Percentiles rank a stretch among this genome's conserved stretches.
These are phyloP conservation scores for Cremastinae sp. DNA, from an alignment of 2,888 invertebrate species.

Conservation along the genomic window DNA sequence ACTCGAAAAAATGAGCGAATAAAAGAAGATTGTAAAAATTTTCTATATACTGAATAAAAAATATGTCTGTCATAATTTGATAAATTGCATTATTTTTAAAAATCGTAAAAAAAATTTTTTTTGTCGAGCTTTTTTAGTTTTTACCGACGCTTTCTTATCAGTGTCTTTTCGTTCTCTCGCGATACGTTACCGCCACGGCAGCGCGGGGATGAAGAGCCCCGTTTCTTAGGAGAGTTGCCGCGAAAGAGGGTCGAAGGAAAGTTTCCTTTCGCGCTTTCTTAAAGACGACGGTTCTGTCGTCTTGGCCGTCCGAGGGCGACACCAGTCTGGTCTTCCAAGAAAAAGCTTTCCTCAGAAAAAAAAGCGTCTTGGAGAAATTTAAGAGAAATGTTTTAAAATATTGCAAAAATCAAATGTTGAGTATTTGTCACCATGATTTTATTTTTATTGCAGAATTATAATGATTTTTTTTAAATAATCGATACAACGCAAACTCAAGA, in stretches of 20 bases:
- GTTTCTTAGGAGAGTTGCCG: constrained; percentile 72
- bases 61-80: background rate
- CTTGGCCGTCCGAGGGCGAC: constrained; percentile 78
- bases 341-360: constrained; percentile 46
- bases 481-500: too few species aligned
- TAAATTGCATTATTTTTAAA: background rate
- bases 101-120: background rate
- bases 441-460: too few species aligned
- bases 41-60: constrained; percentile 3
- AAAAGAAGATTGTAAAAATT: constrained; percentile 17
- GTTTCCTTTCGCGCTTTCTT: constrained; percentile 74
- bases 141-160: constrained; percentile 73
- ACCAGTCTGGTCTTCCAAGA: constrained; percentile 68
- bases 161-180: constrained; percentile 63
- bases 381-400: background rate
- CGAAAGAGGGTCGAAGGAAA: constrained; percentile 75
- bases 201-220: constrained; percentile 55
- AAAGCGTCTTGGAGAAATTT: constrained; percentile 29
- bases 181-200: constrained; percentile 75
- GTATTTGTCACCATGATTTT: too few species aligned
- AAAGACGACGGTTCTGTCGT: constrained; percentile 74
- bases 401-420: too few species aligned
- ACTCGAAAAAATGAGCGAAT: constrained; percentile 60
- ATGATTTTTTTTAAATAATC: too few species aligned
- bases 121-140: constrained; percentile 36